phyloP scores from a whole-genome alignment of 2,113 vertebrate genomes.

The Rhinolophus ferrumequinum region DNA sequence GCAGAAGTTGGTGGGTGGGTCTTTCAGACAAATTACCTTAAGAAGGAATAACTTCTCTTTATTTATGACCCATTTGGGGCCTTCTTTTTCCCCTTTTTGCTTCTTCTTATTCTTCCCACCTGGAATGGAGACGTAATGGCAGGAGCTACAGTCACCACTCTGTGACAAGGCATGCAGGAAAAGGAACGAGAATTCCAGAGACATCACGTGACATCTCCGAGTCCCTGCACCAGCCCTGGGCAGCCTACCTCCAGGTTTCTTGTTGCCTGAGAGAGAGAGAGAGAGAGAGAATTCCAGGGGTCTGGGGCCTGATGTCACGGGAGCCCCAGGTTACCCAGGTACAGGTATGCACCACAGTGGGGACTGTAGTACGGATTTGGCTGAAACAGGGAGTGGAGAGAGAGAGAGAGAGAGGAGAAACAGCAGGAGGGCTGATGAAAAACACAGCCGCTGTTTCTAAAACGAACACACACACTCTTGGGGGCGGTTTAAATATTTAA shows the following conservation, averaged over 20 bases:
- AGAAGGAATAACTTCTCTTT: neutral
- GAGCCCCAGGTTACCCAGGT: rapidly evolving
- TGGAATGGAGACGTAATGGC: neutral
- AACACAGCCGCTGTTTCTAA: neutral
- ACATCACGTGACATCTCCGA: rapidly evolving
- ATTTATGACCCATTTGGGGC: too few species aligned
- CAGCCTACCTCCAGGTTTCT: too few species aligned
- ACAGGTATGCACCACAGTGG: too few species aligned
- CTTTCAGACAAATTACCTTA: neutral
- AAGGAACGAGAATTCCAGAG: rapidly evolving
- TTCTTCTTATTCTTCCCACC: rapidly evolving
- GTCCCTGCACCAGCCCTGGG: rapidly evolving
- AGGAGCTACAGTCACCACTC: neutral
- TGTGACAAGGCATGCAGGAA: rapidly evolving
- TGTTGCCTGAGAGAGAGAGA: neutral
- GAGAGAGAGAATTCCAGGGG: neutral
- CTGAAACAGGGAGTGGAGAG: neutral
- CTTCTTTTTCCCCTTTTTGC: neutral
- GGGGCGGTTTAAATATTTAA: neutral
- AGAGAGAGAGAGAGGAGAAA: neutral
- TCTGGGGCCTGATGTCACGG: too few species aligned
- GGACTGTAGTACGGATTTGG: rapidly evolving
- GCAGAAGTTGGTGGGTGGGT: rapidly evolving
- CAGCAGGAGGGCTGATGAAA: rapidly evolving
- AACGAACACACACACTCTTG: neutral